Conservation (phyloP, 2,797 vertebrate species). For the Sitta carolinensis region DNA sequence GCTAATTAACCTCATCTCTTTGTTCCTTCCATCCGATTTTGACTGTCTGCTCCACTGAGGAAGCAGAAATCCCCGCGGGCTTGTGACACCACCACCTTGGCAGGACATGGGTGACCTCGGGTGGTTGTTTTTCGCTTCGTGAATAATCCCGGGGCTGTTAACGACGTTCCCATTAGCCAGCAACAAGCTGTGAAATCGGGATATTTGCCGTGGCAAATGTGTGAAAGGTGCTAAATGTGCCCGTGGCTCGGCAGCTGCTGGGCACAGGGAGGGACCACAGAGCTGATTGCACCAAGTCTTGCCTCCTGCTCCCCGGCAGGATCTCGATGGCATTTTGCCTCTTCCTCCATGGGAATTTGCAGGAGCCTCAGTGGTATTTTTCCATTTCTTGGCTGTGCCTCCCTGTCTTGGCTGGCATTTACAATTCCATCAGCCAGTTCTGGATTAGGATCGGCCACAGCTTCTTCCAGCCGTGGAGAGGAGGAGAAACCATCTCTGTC, state of each 20-base stretch:
- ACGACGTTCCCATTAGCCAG: background rate
- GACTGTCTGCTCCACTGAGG: background rate
- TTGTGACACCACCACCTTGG: background rate
- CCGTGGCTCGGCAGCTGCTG: accelerated
- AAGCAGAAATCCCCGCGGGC: accelerated
- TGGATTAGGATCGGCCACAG: background rate
- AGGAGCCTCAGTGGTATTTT: background rate
- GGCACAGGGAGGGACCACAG: accelerated
- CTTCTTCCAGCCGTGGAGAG: background rate
- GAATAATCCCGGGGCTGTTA: background rate
- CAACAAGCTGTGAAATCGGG: slow-evolving; percentile 23
- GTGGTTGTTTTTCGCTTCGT: background rate
- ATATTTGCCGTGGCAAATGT: background rate
- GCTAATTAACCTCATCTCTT: background rate
- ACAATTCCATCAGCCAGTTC: accelerated
- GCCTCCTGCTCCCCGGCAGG: background rate
- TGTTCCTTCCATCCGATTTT: background rate
- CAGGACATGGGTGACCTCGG: background rate
- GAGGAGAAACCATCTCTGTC: background rate
- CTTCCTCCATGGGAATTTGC: background rate
- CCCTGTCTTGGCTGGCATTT: background rate
- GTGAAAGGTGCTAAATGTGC: background rate
- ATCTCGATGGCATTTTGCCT: background rate
- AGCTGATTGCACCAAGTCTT: background rate
- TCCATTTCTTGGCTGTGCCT: background rate